These are phyloP conservation scores for Pelodiscus sinensis DNA, from an alignment of 2,113 vertebrate genomes.

Conservation along the genomic window DNA sequence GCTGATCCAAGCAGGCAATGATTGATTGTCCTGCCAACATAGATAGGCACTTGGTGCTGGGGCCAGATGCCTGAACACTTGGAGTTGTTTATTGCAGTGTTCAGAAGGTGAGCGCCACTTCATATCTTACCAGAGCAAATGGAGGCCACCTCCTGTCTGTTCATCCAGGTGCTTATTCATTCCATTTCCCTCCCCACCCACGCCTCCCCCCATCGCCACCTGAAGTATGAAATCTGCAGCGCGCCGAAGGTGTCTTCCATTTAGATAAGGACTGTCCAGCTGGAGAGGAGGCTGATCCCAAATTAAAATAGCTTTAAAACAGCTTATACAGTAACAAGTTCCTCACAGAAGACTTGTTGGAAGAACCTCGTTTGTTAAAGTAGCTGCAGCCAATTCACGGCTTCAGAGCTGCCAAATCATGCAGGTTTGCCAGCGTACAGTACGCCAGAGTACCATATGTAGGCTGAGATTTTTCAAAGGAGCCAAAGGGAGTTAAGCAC, in stretches of 20 bases:
- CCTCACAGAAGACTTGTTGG: slow-evolving; percentile 2
- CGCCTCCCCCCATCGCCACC: neutral
- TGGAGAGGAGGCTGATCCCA: slow-evolving; percentile 13
- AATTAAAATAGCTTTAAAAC: slow-evolving; percentile 49
- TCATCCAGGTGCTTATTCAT: neutral
- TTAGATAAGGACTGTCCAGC: neutral
- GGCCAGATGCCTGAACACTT: slow-evolving; percentile 32
- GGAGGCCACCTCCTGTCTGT: neutral
- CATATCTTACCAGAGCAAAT: neutral
- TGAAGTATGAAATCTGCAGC: neutral
- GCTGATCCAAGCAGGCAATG: slow-evolving; percentile 62
- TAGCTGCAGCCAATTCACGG: slow-evolving; percentile 25
- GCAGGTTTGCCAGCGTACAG: neutral
- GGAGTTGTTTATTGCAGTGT: neutral
- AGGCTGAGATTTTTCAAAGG: neutral
- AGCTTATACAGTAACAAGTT: neutral
- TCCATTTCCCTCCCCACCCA: fast-evolving
- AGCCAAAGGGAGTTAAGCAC: neutral
- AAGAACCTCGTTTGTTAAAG: slow-evolving; percentile 30
- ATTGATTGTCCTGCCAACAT: slow-evolving; percentile 43
- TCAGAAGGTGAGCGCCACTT: slow-evolving; percentile 46
- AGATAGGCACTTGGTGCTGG: neutral
- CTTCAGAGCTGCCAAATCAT: neutral
- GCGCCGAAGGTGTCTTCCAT: slow-evolving; percentile 3
- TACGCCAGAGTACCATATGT: neutral